Conservation (phyloP, 1,140 invertebrate species). For the Dolichoris vasculosae region DNA sequence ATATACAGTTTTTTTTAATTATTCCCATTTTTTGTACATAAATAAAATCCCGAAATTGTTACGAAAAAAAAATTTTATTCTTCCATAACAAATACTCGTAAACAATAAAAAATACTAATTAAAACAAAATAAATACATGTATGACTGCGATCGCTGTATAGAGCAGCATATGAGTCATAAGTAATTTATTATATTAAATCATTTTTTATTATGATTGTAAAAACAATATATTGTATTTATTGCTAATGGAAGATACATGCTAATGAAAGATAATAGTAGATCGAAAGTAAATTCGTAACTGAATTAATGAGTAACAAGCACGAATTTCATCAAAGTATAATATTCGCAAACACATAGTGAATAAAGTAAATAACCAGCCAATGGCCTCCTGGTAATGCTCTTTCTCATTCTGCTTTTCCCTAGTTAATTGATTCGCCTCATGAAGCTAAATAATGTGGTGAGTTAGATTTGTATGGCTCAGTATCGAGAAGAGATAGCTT, state of each 20-base stretch:
- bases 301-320: neutral
- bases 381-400: neutral
- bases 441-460: slow-evolving; percentile 16
- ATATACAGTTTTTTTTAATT: too few relatives aligned
- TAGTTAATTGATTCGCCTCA: slow-evolving; percentile 11
- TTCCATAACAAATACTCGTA: too few relatives aligned
- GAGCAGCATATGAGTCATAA: too few relatives aligned
- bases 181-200: too few relatives aligned
- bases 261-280: neutral
- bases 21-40: too few relatives aligned
- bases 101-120: too few relatives aligned
- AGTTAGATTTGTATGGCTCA: neutral
- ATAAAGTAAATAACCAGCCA: neutral
- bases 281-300: neutral
- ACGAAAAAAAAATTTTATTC: too few relatives aligned
- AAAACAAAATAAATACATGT: too few relatives aligned
- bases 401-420: neutral
- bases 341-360: neutral
- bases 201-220: too few relatives aligned
- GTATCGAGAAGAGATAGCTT: neutral
- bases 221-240: too few relatives aligned
- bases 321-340: neutral
- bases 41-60: too few relatives aligned
- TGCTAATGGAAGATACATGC: neutral
- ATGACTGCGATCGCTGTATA: too few relatives aligned